Evolutionary conservation across 1,140 invertebrate genomes (phyloP).

Genomic region (Camponotus vicinus): DNA sequence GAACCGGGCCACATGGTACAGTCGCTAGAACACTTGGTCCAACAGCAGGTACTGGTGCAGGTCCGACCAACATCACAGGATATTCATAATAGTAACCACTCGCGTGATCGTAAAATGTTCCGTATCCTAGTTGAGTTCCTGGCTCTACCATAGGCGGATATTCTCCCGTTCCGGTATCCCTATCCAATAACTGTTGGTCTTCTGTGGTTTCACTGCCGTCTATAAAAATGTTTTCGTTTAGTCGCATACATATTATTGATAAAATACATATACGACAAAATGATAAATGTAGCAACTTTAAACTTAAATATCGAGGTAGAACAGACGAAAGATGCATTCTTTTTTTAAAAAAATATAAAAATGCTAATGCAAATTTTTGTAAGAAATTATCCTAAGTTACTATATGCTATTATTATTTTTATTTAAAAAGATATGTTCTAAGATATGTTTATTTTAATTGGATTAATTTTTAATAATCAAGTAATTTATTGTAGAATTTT

Average conservation of each 20-base stretch:
- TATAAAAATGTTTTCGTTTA: conserved; percentile 43
- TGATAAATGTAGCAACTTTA: conserved; percentile 3
- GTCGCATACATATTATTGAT: neutral
- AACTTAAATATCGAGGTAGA: neutral
- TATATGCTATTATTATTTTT: no score
- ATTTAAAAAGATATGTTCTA: neutral
- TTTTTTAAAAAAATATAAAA: neutral
- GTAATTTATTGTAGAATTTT: neutral
- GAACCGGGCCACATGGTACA: conserved; percentile 84
- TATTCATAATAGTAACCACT: conserved; percentile 84
- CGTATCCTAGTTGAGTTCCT: conserved; percentile 78
- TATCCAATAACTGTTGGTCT: conserved; percentile 83
- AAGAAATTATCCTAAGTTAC: no score
- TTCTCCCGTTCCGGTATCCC: conserved; percentile 74
- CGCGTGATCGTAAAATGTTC: conserved; percentile 82
- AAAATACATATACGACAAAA: neutral
- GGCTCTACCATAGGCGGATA: conserved; percentile 75
- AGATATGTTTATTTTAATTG: conserved; percentile 4
- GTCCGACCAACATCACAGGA: conserved; percentile 83
- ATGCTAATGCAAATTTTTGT: neutral
- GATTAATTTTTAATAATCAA: conserved; percentile 13
- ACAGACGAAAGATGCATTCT: neutral
- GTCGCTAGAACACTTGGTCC: conserved; percentile 81
- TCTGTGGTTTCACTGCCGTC: conserved; percentile 85
- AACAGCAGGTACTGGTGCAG: conserved; percentile 78